Base-by-base conservation (phyloP, 2,797 vertebrate species). In the Melanotaenia parkinsoni region DNA sequence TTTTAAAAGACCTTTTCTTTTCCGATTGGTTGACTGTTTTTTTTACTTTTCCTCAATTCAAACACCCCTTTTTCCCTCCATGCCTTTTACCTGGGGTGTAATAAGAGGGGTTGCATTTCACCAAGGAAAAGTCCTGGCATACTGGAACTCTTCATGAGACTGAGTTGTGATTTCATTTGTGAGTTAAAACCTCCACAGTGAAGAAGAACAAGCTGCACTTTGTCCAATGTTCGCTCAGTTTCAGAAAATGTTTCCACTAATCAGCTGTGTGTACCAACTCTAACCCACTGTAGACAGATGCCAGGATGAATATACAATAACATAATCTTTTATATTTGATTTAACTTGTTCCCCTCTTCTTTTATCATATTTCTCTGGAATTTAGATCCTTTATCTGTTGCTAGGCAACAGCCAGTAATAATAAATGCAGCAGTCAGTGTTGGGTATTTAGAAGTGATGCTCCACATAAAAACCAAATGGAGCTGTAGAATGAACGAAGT, bases 401-500 rank as follows among this genome's bases (percentile, higher is more conserved):
- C 91, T 82, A 90, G 82, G 91, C 86, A 91, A 93, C 91, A 88
- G 66, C 7, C 11, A 0, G 77, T 76, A 80, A 78, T 86, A 76
- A 86, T 85, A 80, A 79, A 87, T 81, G 88, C 85, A 63, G 83
- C 58, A 72, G 76, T 85, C 69, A 0, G 64, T 73, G 59, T 72
- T 4, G 56, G 76, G 65, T 73, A 81, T 88, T 79, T 73, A 78
- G 80, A 88, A 89, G 70, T 80, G 75, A 59, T 89, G 89, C 76
- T 80, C 89, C 87, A 88, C 79, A 90, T 91, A 88, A 76, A 76
- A 86, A 66, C 63, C 84, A 76, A 89, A 68, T 50, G 64, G 83
- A 83, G 81, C 86, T 62, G 75, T 75, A 84, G 82, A 90, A 84
- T 86, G 90, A 91, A 90, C 88, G 87, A 84, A 90, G 83, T 13